phyloP scores from a whole-genome alignment of 2,113 vertebrate genomes.

The Atlantisia rogersi region DNA sequence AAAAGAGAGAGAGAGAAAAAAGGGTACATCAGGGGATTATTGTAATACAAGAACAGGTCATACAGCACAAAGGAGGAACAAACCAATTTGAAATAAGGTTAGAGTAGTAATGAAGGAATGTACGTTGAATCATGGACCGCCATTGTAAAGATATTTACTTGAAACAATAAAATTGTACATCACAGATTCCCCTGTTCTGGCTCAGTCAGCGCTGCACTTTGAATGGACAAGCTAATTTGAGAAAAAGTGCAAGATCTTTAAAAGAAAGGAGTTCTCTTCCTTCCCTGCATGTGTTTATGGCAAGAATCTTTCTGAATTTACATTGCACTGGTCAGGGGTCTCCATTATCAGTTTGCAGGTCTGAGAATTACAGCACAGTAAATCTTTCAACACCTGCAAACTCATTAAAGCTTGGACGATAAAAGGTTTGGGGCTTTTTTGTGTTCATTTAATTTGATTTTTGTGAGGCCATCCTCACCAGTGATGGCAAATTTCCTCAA shows the following conservation, averaged over 20 bases:
- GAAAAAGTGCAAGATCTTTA: constrained; percentile 69
- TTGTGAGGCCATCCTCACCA: constrained; percentile 72
- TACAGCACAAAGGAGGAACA: constrained; percentile 89
- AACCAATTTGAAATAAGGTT: constrained; percentile 91
- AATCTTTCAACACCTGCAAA: constrained; percentile 77
- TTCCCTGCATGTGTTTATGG: constrained; percentile 62
- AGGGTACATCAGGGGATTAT: constrained; percentile 94
- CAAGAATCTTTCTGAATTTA: constrained; percentile 78
- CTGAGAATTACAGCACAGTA: constrained; percentile 78
- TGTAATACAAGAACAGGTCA: constrained; percentile 90
- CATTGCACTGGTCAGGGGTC: constrained; percentile 74
- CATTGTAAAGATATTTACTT: constrained; percentile 84
- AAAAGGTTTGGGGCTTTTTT: constrained; percentile 63
- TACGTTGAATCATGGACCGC: constrained; percentile 81
- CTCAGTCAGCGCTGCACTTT: constrained; percentile 59
- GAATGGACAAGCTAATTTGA: constrained; percentile 76
- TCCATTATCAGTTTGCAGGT: constrained; percentile 79
- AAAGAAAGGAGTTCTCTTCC: constrained; percentile 65
- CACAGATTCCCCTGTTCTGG: constrained; percentile 59
- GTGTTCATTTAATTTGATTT: constrained; percentile 63
- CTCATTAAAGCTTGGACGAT: constrained; percentile 74
- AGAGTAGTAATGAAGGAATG: constrained; percentile 83
- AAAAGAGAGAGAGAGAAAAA: constrained; percentile 44
- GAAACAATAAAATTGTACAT: constrained; percentile 77
- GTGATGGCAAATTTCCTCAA: constrained; percentile 64